Evolutionary conservation across 2,888 invertebrate genomes (phyloP).

Genomic region (Diplolepis rosae): DNA sequence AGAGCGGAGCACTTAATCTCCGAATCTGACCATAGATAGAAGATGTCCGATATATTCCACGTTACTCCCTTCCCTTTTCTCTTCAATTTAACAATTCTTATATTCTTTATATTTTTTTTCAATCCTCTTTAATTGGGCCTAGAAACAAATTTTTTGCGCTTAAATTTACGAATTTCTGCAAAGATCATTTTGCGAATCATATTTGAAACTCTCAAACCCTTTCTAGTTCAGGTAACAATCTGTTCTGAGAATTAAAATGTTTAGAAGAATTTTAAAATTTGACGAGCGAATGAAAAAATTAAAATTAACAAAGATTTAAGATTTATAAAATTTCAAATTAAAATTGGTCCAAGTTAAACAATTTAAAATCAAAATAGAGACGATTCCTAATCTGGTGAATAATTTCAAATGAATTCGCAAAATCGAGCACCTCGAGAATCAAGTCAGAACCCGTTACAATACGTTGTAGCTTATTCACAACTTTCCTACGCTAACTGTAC

Average conservation of each 20-base stretch:
- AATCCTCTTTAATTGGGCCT: conserved; percentile 54
- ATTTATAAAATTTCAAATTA: too few species aligned
- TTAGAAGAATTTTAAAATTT: not conserved
- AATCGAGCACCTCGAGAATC: not conserved
- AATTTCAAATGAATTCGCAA: conserved; percentile 8
- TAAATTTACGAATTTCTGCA: not conserved
- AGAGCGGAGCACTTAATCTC: conserved; percentile 62
- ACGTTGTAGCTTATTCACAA: conserved; percentile 68
- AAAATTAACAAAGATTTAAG: too few species aligned
- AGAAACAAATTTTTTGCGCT: conserved; percentile 17
- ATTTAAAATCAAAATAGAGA: too few species aligned
- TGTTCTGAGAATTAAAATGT: too few species aligned
- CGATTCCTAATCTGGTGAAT: not conserved
- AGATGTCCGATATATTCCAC: conserved; percentile 67
- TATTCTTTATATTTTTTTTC: conserved; percentile 51
- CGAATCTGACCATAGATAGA: conserved; percentile 62
- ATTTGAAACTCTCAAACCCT: too few species aligned
- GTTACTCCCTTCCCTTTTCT: conserved; percentile 53
- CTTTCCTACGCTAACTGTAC: conserved; percentile 66
- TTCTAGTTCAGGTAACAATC: too few species aligned
- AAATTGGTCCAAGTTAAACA: too few species aligned
- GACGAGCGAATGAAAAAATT: not conserved
- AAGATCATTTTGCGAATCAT: too few species aligned
- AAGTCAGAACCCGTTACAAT: conserved; percentile 8
- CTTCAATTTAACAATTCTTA: conserved; percentile 30